phyloP scores from a whole-genome alignment of 2,888 invertebrate genomes.

The Fissipunctia ypsillon region DNA sequence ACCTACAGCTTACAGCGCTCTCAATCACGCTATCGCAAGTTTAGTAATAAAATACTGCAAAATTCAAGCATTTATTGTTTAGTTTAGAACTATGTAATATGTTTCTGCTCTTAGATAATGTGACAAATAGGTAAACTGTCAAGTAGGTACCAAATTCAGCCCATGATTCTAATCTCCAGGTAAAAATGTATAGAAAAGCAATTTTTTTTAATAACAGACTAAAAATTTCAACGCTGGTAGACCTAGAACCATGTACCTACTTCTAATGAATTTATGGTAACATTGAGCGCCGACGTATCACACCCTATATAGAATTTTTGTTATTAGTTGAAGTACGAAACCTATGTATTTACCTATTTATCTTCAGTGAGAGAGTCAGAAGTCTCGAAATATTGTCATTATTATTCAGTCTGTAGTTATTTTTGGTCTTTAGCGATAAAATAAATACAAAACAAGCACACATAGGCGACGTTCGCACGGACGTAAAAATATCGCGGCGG shows the following conservation, averaged over 20 bases:
- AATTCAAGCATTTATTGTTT: background rate
- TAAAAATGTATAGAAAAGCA: no score
- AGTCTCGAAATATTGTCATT: background rate
- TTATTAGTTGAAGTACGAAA: background rate
- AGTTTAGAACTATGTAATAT: background rate
- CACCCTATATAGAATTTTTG: background rate
- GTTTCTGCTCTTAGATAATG: background rate
- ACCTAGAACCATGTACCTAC: no score
- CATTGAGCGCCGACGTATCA: no score
- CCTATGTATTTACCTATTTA: no score
- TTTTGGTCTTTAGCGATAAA: background rate
- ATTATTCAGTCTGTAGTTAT: background rate
- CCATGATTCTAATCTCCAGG: no score
- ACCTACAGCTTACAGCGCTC: background rate
- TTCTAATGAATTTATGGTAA: no score
- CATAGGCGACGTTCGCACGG: no score
- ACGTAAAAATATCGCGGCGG: no score
- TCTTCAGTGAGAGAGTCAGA: no score
- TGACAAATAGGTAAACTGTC: background rate
- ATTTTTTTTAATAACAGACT: no score
- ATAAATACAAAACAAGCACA: background rate
- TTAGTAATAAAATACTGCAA: background rate
- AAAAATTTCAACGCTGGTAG: no score
- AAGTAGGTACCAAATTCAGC: no score
- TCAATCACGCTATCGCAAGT: slow-evolving; percentile 1